Evolutionary conservation across 2,797 vertebrate genomes (phyloP).

Genomic region (Sardinella longiceps): DNA sequence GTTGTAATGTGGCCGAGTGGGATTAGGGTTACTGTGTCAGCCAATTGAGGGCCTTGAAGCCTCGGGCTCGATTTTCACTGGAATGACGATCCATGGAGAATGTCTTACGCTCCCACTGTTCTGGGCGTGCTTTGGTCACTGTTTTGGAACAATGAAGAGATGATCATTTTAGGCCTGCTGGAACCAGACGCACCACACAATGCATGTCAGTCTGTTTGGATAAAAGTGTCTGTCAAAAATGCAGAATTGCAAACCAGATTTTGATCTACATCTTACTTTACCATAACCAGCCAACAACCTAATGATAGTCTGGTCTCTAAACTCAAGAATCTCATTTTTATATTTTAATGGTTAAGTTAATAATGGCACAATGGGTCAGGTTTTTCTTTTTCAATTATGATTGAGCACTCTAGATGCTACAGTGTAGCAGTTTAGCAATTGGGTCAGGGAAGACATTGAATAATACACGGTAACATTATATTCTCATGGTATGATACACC

Average conservation of each 20-base stretch:
- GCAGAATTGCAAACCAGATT: background rate
- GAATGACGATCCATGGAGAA: background rate
- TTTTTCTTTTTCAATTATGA: too few relatives aligned
- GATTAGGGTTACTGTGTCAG: constrained; percentile 7
- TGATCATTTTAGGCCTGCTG: background rate
- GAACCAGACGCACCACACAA: background rate
- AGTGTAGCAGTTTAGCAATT: constrained; percentile 22
- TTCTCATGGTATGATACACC: constrained; percentile 45
- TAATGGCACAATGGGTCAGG: background rate
- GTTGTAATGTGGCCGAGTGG: background rate
- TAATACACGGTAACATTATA: constrained; percentile 54
- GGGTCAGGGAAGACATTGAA: constrained; percentile 42
- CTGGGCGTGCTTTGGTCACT: background rate
- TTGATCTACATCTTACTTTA: background rate
- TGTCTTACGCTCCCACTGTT: background rate
- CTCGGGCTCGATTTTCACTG: constrained; percentile 41
- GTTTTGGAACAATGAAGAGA: background rate
- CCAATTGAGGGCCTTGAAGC: constrained; percentile 58
- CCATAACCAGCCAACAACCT: background rate
- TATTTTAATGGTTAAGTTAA: background rate
- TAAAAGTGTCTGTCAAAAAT: too few relatives aligned
- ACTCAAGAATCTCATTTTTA: background rate
- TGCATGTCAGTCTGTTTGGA: too few relatives aligned
- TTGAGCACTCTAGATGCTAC: background rate
- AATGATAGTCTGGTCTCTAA: background rate